phyloP scores from a whole-genome alignment of 2,888 invertebrate species.

The Mythimna lalbum region DNA sequence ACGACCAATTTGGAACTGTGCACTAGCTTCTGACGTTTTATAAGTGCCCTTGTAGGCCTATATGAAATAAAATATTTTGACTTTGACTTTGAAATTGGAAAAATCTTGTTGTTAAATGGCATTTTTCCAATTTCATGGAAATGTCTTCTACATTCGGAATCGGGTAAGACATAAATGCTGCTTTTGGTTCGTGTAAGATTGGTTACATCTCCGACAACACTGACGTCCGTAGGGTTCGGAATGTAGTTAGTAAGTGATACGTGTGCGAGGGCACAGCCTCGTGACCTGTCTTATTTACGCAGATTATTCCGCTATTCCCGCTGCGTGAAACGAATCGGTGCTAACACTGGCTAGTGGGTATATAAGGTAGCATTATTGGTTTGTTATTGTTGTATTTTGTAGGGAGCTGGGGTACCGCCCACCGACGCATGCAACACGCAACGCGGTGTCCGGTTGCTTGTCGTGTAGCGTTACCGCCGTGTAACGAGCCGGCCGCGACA shows the following conservation, averaged over 20 bases:
- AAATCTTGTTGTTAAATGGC: no score
- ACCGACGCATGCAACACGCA: slow-evolving; percentile 80
- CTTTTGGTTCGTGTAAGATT: slow-evolving; percentile 16
- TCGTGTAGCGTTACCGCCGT: slow-evolving; percentile 79
- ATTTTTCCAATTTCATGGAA: no score
- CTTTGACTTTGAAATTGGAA: no score
- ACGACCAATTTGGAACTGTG: no score
- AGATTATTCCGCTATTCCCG: slow-evolving; percentile 56
- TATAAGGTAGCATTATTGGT: slow-evolving; percentile 66
- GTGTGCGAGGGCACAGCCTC: slow-evolving; percentile 30
- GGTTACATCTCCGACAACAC: slow-evolving; percentile 20
- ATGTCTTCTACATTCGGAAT: slow-evolving; percentile 5
- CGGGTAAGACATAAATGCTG: not conserved
- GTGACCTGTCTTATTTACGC: slow-evolving; percentile 62
- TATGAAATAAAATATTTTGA: no score
- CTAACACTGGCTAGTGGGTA: slow-evolving; percentile 44
- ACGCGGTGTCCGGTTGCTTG: slow-evolving; percentile 84
- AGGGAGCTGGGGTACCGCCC: slow-evolving; percentile 64
- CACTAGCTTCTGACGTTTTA: no score
- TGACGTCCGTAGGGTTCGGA: slow-evolving; percentile 39
- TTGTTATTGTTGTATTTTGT: slow-evolving; percentile 65
- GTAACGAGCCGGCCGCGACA: slow-evolving; percentile 81
- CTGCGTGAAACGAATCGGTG: slow-evolving; percentile 57
- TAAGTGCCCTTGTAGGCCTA: no score
- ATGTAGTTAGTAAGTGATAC: slow-evolving; percentile 58